phyloP scores from a whole-genome alignment of 2,888 invertebrate species.

The Drosophila mayaguana region DNA sequence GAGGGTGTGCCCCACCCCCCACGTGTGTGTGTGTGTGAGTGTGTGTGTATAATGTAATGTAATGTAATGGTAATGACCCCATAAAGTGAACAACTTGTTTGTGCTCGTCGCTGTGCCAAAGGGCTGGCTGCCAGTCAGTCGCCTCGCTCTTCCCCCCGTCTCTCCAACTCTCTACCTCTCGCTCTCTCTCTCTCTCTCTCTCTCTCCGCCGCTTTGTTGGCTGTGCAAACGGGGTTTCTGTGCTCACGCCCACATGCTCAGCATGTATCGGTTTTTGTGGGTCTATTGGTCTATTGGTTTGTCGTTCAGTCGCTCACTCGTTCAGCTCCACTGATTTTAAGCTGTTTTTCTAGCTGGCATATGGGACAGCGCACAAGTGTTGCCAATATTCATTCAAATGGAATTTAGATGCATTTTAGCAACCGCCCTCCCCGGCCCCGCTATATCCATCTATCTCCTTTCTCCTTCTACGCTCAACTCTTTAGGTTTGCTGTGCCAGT shows the following conservation, averaged over 20 bases:
- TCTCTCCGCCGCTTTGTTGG: background rate
- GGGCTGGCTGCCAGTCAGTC: constrained; percentile 67
- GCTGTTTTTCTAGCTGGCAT: constrained; percentile 38
- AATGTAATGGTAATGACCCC: constrained; percentile 80
- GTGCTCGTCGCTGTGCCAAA: constrained; percentile 57
- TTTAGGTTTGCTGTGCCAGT: background rate
- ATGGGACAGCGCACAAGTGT: constrained; percentile 41
- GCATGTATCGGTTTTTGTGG: constrained; percentile 50
- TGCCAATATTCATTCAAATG: constrained; percentile 46
- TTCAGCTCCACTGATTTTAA: constrained; percentile 48
- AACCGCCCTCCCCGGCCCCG: too few species aligned
- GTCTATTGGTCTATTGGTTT: constrained; percentile 60
- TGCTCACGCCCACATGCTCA: constrained; percentile 41
- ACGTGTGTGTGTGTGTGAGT: constrained; percentile 18
- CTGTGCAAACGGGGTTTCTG: background rate
- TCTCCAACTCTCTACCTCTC: too few species aligned
- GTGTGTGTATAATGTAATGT: constrained; percentile 61
- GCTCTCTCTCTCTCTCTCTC: background rate
- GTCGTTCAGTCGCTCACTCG: constrained; percentile 35
- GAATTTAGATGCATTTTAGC: constrained; percentile 35
- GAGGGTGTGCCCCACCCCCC: constrained; percentile 31
- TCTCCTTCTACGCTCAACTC: background rate
- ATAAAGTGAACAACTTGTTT: constrained; percentile 81
- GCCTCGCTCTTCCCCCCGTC: constrained; percentile 16
- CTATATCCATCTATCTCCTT: background rate